These are phyloP conservation scores for Amphipoea oculea DNA, from an alignment of 2,888 invertebrate species.

Conservation along the genomic window DNA sequence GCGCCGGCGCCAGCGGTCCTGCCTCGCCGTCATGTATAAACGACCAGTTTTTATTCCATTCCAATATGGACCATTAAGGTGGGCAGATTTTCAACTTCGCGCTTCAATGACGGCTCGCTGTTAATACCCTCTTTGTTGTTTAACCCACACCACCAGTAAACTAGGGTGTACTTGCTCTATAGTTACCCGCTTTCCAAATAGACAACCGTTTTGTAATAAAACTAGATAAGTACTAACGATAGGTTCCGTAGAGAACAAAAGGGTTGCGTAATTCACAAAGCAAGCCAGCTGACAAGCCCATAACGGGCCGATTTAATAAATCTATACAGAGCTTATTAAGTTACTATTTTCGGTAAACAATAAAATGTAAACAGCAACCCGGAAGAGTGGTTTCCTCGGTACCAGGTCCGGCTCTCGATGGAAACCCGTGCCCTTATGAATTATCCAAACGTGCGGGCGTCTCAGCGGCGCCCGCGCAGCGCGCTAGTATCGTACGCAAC, in stretches of 20 bases:
- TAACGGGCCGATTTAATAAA: slow-evolving; percentile 59
- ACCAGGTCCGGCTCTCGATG: slow-evolving; percentile 69
- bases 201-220: slow-evolving; percentile 63
- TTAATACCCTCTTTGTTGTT: slow-evolving; percentile 67
- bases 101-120: slow-evolving; percentile 65
- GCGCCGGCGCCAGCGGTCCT: slow-evolving; percentile 85
- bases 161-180: slow-evolving; percentile 51
- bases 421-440: slow-evolving; percentile 85
- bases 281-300: slow-evolving; percentile 47
- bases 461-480: slow-evolving; percentile 79
- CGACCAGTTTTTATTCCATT: slow-evolving; percentile 84
- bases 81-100: slow-evolving; percentile 79
- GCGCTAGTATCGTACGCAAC: slow-evolving; percentile 72
- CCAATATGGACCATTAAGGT: slow-evolving; percentile 83
- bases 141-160: slow-evolving; percentile 22
- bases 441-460: slow-evolving; percentile 86
- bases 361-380: slow-evolving; percentile 71
- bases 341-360: slow-evolving; percentile 78
- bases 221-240: slow-evolving; percentile 54
- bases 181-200: slow-evolving; percentile 54
- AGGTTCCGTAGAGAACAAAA: slow-evolving; percentile 65
- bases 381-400: slow-evolving; percentile 77
- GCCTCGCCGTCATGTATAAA: slow-evolving; percentile 76
- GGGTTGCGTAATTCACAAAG: slow-evolving; percentile 63
- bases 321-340: slow-evolving; percentile 70